A percentile compares a stretch with the other conserved stretches of the same genome.
Conservation (phyloP, 2,797 vertebrate genomes). For the Schizopygopsis malacanthus region DNA sequence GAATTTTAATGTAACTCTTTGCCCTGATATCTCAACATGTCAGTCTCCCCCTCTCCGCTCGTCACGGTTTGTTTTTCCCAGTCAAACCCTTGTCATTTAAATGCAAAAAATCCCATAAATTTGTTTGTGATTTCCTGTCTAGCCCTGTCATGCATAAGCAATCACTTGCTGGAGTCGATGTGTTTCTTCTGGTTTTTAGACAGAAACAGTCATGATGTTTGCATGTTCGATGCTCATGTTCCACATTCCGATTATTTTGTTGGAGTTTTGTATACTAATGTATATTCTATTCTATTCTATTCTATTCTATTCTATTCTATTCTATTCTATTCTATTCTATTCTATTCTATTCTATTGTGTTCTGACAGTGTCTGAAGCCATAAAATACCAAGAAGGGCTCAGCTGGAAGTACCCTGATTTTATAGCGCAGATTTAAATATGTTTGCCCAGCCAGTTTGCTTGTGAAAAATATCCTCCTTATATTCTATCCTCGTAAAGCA, state of each 20-base stretch:
- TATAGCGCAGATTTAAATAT: constrained; percentile 43
- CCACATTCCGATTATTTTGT: not conserved
- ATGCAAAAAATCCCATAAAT: constrained; percentile 38
- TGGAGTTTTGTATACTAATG: not conserved
- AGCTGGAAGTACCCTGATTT: constrained; percentile 37
- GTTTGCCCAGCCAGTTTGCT: not conserved
- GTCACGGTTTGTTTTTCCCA: constrained; percentile 56
- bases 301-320: constrained; percentile 28
- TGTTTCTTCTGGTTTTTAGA: constrained; percentile 6
- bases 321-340: constrained; percentile 17
- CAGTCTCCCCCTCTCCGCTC: constrained; percentile 30
- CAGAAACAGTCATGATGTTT: not conserved
- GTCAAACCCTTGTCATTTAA: constrained; percentile 54
- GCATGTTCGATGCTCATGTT: not conserved
- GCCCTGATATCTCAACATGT: constrained; percentile 51
- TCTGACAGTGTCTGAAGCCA: not conserved
- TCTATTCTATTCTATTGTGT: constrained; percentile 3
- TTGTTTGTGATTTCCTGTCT: constrained; percentile 47
- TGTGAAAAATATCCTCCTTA: constrained; percentile 26
- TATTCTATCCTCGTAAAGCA: constrained; percentile 54
- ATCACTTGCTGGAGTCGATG: constrained; percentile 12
- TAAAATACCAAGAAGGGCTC: constrained; percentile 28
- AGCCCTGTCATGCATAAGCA: constrained; percentile 38
- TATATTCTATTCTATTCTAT: not conserved
- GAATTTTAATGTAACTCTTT: constrained; percentile 55